Evolutionary conservation across 2,888 invertebrate species (phyloP), one percentile per base, ranked within the genome.

Genomic region (Caenorhabditis imperialis): DNA sequence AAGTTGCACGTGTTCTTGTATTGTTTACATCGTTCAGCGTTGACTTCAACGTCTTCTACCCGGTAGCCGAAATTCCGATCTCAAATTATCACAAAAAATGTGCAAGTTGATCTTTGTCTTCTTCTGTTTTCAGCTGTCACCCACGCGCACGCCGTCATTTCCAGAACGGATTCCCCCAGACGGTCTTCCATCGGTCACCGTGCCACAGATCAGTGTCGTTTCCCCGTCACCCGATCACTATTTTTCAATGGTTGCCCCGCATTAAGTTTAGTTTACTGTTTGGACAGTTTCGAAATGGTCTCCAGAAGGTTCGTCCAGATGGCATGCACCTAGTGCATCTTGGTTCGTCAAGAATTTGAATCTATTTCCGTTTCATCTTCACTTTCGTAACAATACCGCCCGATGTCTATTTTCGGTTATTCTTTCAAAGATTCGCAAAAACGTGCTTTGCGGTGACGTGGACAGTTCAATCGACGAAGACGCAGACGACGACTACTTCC

Each of bases 201-300:
- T 53, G 62, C 44, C 62, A 62, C 62, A 62, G 62, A 62, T 62
- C 62, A 54, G 62, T 53, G 53, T 62, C 57, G 44, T 16, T 35
- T 57, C n/a, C 30, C 22, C 23, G 20, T 35, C 42, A 30, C 57
- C 57, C 57, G 57, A 57, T 45, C 57, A 57, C 12, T 35, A 20
- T 14, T 8, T 4, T 33, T 14, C 16, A 50, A 50, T n/a, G n/a
- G n/a, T 50, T 50, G 50, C 20, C 50, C 22, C 50, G 60, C 18
- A 60, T 50, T 60, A 61, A 61, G 51, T 20, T 7, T 30, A 7
- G 51, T 20, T 37, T 23, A 51, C 35, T 62, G 53, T 53, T 42
- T 53, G 47, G 37, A 62, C 44, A 51, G 40, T 18, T 22, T 5
- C 30, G 8, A 30, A 50, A 16, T 44, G 53, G 44, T 53, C 51